Percentiles rank a stretch among this genome's conserved stretches.
These are phyloP conservation scores for Holotrichia oblita DNA, from an alignment of 1,140 invertebrate genomes.

Conservation along the genomic window DNA sequence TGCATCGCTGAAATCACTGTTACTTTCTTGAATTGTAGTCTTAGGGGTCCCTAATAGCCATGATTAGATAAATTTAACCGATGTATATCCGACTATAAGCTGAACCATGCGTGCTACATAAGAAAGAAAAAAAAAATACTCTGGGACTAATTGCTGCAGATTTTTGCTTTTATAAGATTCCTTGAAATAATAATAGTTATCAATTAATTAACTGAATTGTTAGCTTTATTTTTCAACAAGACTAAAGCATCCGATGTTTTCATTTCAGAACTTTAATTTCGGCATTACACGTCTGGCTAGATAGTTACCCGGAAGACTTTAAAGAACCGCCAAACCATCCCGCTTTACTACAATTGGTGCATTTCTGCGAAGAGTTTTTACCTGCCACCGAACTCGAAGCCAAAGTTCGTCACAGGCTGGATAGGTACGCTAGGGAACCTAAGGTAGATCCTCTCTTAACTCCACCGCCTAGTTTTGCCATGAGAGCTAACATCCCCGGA, in stretches of 20 bases:
- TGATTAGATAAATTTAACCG: too few species aligned
- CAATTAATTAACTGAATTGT: too few species aligned
- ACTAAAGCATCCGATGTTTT: constrained; percentile 21
- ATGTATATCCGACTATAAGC: too few species aligned
- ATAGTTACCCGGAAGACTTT: constrained; percentile 97
- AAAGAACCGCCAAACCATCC: constrained; percentile 85
- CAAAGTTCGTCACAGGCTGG: constrained; percentile 69
- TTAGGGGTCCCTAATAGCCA: too few species aligned
- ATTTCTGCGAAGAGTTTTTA: constrained; percentile 83
- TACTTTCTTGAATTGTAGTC: too few species aligned
- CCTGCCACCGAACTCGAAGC: constrained; percentile 83
- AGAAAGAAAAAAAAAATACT: too few species aligned
- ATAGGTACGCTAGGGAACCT: constrained; percentile 57
- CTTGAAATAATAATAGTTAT: too few species aligned
- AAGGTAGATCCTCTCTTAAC: constrained; percentile 59
- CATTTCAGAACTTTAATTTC: constrained; percentile 80
- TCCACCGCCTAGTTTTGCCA: constrained; percentile 65
- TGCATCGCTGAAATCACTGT: too few species aligned
- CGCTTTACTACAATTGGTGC: constrained; percentile 81
- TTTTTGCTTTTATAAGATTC: too few species aligned
- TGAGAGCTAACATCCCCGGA: constrained; percentile 62
- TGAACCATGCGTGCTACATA: too few species aligned
- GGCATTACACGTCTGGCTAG: constrained; percentile 95
- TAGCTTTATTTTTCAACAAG: too few species aligned
- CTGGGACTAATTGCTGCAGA: too few species aligned